phyloP scores from a whole-genome alignment of 2,113 vertebrate genomes.

The Cercocebus atys region DNA sequence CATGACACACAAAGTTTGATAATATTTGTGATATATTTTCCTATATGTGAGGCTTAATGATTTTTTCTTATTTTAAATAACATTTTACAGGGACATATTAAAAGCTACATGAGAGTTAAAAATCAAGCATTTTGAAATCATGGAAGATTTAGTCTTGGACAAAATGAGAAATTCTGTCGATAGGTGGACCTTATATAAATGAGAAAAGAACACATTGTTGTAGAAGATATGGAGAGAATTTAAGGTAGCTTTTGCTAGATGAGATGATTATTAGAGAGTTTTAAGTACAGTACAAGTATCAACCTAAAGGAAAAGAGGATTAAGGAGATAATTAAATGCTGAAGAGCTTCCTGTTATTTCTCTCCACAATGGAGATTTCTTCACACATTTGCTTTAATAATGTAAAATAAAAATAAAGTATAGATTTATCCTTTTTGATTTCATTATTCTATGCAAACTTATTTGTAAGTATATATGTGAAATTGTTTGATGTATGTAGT shows the following conservation, averaged over 20 bases:
- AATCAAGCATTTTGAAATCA: background rate
- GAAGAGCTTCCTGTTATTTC: background rate
- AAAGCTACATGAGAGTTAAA: background rate
- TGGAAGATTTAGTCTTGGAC: background rate
- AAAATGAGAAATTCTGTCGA: background rate
- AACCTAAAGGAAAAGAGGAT: background rate
- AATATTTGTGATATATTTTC: background rate
- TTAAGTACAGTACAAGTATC: background rate
- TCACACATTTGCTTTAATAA: background rate
- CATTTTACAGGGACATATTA: background rate
- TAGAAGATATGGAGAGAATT: background rate
- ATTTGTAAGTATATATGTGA: background rate
- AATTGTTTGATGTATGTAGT: background rate
- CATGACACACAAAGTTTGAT: background rate
- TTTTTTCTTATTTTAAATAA: background rate
- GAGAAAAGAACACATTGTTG: background rate
- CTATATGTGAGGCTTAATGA: background rate
- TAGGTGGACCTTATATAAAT: background rate
- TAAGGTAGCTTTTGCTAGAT: background rate
- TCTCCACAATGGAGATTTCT: background rate
- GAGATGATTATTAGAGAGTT: background rate
- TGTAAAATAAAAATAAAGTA: background rate
- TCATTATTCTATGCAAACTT: background rate
- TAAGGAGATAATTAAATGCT: background rate
- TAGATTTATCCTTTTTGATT: background rate